A percentile compares a stretch with the other conserved stretches of the same genome.
phyloP scores from a whole-genome alignment of 2,113 vertebrate species.

The Meles meles region DNA sequence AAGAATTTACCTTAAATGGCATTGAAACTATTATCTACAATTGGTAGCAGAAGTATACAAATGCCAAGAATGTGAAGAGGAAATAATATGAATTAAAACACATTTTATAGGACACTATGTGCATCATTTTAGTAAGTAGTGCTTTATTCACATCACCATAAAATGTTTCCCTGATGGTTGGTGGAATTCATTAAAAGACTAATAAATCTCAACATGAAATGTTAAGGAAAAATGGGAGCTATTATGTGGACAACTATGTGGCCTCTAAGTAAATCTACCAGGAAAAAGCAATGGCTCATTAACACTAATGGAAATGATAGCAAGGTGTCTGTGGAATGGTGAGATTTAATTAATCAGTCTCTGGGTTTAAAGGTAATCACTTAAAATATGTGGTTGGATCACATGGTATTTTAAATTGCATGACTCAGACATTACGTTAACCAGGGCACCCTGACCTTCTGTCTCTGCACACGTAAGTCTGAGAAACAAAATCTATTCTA shows the following conservation, averaged over 20 bases:
- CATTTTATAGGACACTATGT: background rate
- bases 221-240: background rate
- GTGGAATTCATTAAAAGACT: conserved; percentile 23
- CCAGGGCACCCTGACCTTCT: background rate
- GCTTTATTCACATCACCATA: background rate
- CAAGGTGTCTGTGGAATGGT: background rate
- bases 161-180: background rate
- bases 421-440: background rate
- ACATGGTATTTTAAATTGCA: background rate
- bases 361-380: background rate
- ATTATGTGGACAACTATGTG: conserved; percentile 22
- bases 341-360: background rate
- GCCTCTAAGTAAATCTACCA: conserved; percentile 30
- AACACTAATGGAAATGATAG: background rate
- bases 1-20: background rate
- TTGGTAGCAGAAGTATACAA: background rate
- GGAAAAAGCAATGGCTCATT: conserved; percentile 14
- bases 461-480: background rate
- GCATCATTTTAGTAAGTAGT: background rate
- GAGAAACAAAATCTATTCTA: conserved; percentile 22
- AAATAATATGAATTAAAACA: background rate
- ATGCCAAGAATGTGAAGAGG: background rate
- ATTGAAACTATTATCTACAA: conserved; percentile 16
- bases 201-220: conserved; percentile 39
- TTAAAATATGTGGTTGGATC: background rate